Conservation (phyloP, 92 coral and sea anemone genomes). For the Epizoanthus rinbou region DNA sequence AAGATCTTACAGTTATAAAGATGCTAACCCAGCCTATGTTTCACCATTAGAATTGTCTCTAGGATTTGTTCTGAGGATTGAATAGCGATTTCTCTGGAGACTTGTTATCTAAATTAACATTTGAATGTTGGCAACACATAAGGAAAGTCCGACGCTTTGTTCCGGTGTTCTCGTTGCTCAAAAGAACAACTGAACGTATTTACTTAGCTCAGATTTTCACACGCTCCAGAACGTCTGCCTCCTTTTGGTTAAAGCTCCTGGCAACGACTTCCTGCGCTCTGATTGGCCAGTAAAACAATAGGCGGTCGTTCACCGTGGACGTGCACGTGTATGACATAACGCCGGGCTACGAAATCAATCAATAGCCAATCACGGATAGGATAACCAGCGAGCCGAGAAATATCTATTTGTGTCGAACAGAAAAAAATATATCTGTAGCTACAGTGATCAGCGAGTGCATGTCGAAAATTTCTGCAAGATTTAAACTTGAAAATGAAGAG, state of each 20-base stretch:
- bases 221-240: conserved; percentile 65
- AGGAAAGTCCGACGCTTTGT: conserved; percentile 33
- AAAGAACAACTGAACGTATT: conserved; percentile 44
- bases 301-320: conserved; percentile 27
- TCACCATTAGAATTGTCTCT: background rate
- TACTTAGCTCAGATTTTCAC: conserved; percentile 61
- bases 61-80: background rate
- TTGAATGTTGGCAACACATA: conserved; percentile 13
- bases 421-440: conserved; percentile 32
- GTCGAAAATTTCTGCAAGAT: background rate
- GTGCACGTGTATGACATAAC: conserved; percentile 75
- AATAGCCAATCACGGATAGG: conserved; percentile 47
- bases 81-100: conserved; percentile 7
- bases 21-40: background rate
- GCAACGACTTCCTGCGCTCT: conserved; percentile 15
- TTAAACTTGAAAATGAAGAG: conserved; percentile 63
- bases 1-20: background rate
- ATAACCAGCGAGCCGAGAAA: conserved; percentile 51
- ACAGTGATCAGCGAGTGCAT: background rate
- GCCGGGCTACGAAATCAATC: conserved; percentile 41
- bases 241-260: conserved; percentile 46
- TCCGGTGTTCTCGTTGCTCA: conserved; percentile 24
- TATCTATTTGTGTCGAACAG: conserved; percentile 40
- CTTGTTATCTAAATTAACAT: conserved; percentile 8
- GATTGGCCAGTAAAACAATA: conserved; percentile 53